Evolutionary conservation across 2,888 invertebrate species (phyloP).

Genomic region (Sphaerophoria rueppellii): DNA sequence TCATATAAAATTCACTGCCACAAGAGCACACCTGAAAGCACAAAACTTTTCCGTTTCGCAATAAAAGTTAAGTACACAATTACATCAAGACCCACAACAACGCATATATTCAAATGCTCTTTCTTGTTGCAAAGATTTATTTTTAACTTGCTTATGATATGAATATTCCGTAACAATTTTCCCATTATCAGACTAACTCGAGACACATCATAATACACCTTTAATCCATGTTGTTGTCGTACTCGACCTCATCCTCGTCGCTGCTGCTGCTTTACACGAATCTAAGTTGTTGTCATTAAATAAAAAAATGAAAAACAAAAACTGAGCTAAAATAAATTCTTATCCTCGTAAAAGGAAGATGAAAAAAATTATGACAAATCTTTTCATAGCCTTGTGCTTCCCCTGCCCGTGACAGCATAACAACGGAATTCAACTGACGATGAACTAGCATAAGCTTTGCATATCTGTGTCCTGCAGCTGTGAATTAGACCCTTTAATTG

Average conservation of each 20-base stretch:
- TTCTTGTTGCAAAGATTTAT: slow-evolving; percentile 31
- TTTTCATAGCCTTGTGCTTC: slow-evolving; percentile 16
- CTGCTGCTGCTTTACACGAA: background rate
- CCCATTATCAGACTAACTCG: slow-evolving; percentile 50
- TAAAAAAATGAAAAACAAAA: slow-evolving; percentile 31
- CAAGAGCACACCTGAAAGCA: slow-evolving; percentile 2
- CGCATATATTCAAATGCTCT: background rate
- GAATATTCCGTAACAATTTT: slow-evolving; percentile 49
- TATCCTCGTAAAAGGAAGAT: background rate
- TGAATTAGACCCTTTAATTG: slow-evolving; percentile 52
- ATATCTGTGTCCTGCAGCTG: slow-evolving; percentile 52
- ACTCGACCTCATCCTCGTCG: too few species aligned
- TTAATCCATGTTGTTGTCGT: too few species aligned
- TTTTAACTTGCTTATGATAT: slow-evolving; percentile 49
- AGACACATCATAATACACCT: slow-evolving; percentile 28
- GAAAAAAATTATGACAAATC: slow-evolving; percentile 14
- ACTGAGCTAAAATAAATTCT: background rate
- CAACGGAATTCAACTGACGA: too few species aligned
- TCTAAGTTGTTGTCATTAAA: slow-evolving; percentile 16
- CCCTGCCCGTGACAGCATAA: background rate
- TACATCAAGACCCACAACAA: background rate
- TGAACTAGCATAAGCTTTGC: slow-evolving; percentile 24
- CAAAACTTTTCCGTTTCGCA: slow-evolving; percentile 23
- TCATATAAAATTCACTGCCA: too few species aligned
- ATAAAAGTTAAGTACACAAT: too few species aligned